Evolutionary conservation across 2,888 invertebrate genomes (phyloP).

Genomic region (Erynnis tages): DNA sequence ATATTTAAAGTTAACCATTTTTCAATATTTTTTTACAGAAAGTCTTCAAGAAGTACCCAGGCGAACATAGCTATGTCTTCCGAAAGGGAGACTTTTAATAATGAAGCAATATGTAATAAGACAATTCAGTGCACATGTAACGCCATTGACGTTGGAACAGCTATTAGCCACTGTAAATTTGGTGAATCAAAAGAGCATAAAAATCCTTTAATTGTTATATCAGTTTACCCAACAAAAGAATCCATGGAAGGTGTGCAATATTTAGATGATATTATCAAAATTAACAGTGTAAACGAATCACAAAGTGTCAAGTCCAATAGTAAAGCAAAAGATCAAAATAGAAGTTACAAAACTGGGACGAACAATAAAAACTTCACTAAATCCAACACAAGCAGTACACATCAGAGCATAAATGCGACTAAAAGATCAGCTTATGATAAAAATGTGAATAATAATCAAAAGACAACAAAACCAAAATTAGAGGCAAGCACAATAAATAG

Average conservation of each 20-base stretch:
- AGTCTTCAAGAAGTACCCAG: constrained; percentile 57
- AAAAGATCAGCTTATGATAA: no score
- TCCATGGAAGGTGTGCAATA: constrained; percentile 32
- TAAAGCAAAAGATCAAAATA: no score
- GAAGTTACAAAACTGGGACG: no score
- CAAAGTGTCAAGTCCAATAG: no score
- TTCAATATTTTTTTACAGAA: constrained; percentile 42
- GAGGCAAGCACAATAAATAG: neutral
- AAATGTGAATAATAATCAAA: no score
- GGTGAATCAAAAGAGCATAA: constrained; percentile 37
- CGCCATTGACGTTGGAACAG: constrained; percentile 25
- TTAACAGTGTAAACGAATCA: constrained; percentile 29
- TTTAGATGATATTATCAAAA: constrained; percentile 30
- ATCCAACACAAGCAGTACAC: no score
- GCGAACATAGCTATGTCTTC: constrained; percentile 45
- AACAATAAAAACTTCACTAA: no score
- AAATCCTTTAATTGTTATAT: constrained; percentile 67
- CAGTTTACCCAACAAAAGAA: constrained; percentile 60
- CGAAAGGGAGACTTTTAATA: constrained; percentile 27
- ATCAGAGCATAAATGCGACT: no score
- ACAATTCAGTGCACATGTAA: constrained; percentile 47
- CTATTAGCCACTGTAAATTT: constrained; percentile 28
- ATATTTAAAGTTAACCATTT: no score
- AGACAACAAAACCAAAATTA: no score
- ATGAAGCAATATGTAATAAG: constrained; percentile 36